phyloP scores from a whole-genome alignment of 2,797 vertebrate genomes.

The Acipenser transmontanus region DNA sequence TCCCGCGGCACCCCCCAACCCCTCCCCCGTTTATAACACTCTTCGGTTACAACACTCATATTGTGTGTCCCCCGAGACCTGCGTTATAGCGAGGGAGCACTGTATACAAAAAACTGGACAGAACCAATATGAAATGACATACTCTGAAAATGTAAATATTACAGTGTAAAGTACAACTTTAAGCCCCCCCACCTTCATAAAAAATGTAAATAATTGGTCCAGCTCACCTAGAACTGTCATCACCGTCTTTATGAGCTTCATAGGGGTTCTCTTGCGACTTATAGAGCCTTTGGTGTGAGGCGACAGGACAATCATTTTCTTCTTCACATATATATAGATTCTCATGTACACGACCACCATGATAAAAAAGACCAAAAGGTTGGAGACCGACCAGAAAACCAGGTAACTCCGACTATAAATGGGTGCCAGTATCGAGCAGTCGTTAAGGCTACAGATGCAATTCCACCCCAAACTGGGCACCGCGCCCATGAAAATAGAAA shows the following conservation, averaged over 20 bases:
- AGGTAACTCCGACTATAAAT: slow-evolving; percentile 92
- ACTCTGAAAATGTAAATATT: not conserved
- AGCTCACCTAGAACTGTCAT: slow-evolving; percentile 91
- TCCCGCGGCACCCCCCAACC: too few relatives aligned
- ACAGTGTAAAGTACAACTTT: not conserved
- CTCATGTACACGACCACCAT: slow-evolving; percentile 86
- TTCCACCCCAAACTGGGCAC: slow-evolving; percentile 95
- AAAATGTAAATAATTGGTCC: not conserved
- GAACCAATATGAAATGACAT: not conserved
- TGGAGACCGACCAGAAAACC: slow-evolving; percentile 86
- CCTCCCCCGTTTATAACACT: too few relatives aligned
- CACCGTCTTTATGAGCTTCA: slow-evolving; percentile 96
- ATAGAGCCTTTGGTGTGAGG: slow-evolving; percentile 79
- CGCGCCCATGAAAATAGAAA: slow-evolving; percentile 87
- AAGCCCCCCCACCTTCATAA: not conserved
- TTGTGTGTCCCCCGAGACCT: too few relatives aligned
- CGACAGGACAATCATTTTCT: slow-evolving; percentile 74
- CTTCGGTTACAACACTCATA: too few relatives aligned
- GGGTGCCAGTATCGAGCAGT: slow-evolving; percentile 84
- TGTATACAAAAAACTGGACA: not conserved
- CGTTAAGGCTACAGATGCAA: slow-evolving; percentile 78
- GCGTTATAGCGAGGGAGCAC: too few relatives aligned
- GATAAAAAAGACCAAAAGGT: slow-evolving; percentile 82
- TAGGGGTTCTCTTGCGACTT: slow-evolving; percentile 80
- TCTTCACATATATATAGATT: slow-evolving; percentile 89